phyloP scores from a whole-genome alignment of 2,888 invertebrate species.

The Drosophila pseudotalamancana region DNA sequence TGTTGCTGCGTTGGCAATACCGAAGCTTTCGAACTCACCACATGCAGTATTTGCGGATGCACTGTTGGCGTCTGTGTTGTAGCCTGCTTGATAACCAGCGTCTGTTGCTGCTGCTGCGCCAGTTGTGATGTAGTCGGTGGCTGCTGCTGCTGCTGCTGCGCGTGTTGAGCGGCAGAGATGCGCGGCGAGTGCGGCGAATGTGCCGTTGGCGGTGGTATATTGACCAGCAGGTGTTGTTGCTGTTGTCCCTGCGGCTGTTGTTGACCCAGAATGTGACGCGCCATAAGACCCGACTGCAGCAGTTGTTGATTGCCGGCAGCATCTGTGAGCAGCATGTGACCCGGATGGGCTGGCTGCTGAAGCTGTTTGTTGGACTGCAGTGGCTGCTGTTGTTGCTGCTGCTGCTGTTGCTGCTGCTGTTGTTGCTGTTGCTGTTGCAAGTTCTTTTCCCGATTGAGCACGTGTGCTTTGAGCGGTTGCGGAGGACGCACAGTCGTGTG shows the following conservation, averaged over 20 bases:
- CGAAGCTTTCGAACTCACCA: constrained; percentile 79
- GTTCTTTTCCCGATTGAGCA: constrained; percentile 85
- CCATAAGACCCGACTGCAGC: constrained; percentile 70
- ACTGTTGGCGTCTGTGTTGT: constrained; percentile 46
- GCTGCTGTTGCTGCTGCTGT: constrained; percentile 65
- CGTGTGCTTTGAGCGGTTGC: constrained; percentile 88
- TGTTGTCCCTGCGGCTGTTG: constrained; percentile 62
- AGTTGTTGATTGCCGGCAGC: constrained; percentile 73
- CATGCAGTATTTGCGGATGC: constrained; percentile 78
- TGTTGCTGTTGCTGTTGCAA: constrained; percentile 71
- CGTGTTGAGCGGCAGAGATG: constrained; percentile 58
- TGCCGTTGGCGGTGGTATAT: constrained; percentile 81
- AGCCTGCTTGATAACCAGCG: constrained; percentile 79
- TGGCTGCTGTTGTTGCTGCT: constrained; percentile 60
- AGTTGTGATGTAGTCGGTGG: constrained; percentile 44
- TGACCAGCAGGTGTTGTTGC: constrained; percentile 80
- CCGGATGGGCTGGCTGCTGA: constrained; percentile 48
- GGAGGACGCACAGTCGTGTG: constrained; percentile 84
- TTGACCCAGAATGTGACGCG: constrained; percentile 63
- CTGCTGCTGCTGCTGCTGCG: constrained; percentile 34
- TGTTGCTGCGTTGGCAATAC: constrained; percentile 43
- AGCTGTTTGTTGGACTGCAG: constrained; percentile 66
- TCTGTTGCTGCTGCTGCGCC: constrained; percentile 75
- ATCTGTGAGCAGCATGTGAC: constrained; percentile 74
- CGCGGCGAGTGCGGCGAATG: constrained; percentile 75